These are phyloP conservation scores for Anastrepha ludens DNA, from an alignment of 1,140 invertebrate species.

Conservation along the genomic window DNA sequence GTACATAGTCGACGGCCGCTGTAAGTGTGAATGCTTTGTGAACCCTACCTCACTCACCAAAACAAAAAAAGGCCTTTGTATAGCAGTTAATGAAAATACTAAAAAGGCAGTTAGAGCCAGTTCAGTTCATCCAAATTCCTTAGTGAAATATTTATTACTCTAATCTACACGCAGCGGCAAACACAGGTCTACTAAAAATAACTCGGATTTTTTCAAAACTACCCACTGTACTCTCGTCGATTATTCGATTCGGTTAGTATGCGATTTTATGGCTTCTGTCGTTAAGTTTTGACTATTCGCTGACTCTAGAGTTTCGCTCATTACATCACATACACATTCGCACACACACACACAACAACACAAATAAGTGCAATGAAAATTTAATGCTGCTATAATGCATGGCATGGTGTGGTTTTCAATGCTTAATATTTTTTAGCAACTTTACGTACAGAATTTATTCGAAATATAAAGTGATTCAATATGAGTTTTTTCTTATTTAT, in stretches of 20 bases:
- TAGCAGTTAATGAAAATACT: too few species aligned
- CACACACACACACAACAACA: not conserved
- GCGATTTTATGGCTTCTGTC: conserved; percentile 35
- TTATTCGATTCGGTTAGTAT: conserved; percentile 35
- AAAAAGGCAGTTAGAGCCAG: too few species aligned
- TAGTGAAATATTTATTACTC: too few species aligned
- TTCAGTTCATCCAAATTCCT: too few species aligned
- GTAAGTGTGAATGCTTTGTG: too few species aligned
- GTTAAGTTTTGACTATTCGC: conserved; percentile 29
- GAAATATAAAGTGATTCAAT: not conserved
- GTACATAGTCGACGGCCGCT: too few species aligned
- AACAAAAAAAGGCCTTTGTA: too few species aligned
- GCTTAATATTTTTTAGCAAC: not conserved
- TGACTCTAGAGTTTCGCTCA: conserved; percentile 10
- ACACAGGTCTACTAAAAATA: too few species aligned
- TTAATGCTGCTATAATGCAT: not conserved
- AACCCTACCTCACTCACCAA: too few species aligned
- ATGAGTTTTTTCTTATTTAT: not conserved
- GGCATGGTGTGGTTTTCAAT: not conserved
- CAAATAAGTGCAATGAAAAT: not conserved
- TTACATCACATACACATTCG: conserved; percentile 32
- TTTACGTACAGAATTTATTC: not conserved
- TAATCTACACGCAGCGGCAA: too few species aligned
- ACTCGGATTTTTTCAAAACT: too few species aligned
- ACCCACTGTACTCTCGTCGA: not conserved